Conservation (phyloP, 2,113 vertebrate species). For the Rhineura floridana region DNA sequence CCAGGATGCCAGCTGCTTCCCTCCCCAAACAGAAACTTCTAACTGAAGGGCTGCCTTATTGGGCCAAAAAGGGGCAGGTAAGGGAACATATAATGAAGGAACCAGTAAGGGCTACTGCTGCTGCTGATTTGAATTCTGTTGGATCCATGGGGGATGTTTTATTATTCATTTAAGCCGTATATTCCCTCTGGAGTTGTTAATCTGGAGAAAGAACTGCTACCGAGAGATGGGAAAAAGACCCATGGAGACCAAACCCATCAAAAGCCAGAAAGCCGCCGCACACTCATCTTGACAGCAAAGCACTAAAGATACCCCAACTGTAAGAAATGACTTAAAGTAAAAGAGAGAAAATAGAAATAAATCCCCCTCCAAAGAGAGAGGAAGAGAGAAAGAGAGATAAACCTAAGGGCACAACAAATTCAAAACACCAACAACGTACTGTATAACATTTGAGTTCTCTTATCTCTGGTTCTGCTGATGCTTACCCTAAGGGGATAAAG, state of each 20-base stretch:
- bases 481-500: constrained; percentile 39
- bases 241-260: neutral
- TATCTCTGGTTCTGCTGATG: constrained; percentile 27
- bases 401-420: constrained; percentile 25
- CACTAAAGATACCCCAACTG: fast-evolving
- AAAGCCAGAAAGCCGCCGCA: neutral
- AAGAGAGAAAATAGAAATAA: neutral
- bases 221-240: neutral
- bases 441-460: constrained; percentile 23
- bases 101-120: neutral
- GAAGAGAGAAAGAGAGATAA: neutral
- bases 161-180: neutral
- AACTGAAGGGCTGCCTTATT: neutral
- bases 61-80: neutral
- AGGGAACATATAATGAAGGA: fast-evolving
- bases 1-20: fast-evolving
- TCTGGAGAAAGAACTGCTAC: constrained; percentile 1
- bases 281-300: neutral
- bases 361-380: neutral
- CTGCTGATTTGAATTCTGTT: neutral
- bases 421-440: constrained; percentile 40
- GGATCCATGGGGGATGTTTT: neutral
- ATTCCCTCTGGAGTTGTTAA: neutral
- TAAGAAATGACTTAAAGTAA: constrained; percentile 4
- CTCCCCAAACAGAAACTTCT: neutral